phyloP scores from a whole-genome alignment of 2,888 invertebrate species.

The Formica aserva region DNA sequence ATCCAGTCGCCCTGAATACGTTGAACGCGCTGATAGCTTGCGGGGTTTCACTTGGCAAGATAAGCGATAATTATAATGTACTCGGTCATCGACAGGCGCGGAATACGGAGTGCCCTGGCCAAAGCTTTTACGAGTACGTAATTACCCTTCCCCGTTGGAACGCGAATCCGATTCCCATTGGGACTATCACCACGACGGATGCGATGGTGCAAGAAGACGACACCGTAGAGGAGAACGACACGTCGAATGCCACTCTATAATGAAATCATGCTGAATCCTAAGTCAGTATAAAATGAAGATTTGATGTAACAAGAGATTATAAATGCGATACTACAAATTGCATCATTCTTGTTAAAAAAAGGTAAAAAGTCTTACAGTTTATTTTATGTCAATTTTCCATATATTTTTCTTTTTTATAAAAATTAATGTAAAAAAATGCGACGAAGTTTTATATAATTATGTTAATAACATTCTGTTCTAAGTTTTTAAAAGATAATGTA shows the following conservation, averaged over 20 bases:
- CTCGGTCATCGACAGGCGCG: conserved; percentile 84
- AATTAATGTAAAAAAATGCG: neutral
- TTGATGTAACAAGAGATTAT: neutral
- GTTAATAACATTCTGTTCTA: neutral
- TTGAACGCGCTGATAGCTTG: conserved; percentile 80
- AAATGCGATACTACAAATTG: neutral
- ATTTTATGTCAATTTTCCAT: neutral
- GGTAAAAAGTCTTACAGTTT: neutral
- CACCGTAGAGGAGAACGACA: neutral
- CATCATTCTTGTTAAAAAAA: neutral
- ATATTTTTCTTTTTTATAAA: neutral
- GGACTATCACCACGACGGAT: neutral
- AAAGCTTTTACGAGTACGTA: conserved; percentile 82
- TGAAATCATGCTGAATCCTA: neutral
- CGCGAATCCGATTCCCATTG: conserved; percentile 64
- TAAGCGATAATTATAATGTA: conserved; percentile 78
- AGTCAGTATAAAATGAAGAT: neutral
- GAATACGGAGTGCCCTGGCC: conserved; percentile 84
- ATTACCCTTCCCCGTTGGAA: conserved; percentile 82
- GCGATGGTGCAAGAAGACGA: neutral
- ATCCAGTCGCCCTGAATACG: conserved; percentile 78
- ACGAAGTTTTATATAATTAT: neutral
- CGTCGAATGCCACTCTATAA: neutral
- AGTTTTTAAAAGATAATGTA: neutral
- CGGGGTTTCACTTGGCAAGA: conserved; percentile 80